A percentile compares a stretch with the other conserved stretches of the same genome.
These are phyloP conservation scores for Neopipo cinnamomea DNA, from an alignment of 2,113 vertebrate species.

Conservation along the genomic window DNA sequence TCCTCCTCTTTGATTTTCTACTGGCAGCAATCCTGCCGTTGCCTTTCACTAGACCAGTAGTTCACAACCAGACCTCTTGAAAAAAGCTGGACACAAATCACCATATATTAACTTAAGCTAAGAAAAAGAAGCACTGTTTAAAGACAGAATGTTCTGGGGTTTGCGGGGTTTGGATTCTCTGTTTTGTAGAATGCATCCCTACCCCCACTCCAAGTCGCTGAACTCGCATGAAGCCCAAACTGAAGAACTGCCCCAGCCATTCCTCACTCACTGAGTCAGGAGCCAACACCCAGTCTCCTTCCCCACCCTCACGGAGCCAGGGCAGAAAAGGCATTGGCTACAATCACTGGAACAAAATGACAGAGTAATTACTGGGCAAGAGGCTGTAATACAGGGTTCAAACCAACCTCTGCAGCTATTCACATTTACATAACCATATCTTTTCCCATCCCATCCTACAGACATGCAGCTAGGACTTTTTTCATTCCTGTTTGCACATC, in stretches of 20 bases:
- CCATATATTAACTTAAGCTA: background rate
- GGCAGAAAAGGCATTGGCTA: background rate
- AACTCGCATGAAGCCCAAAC: background rate
- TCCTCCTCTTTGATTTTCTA: background rate
- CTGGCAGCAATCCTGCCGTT: background rate
- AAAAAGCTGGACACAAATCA: background rate
- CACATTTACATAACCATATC: background rate
- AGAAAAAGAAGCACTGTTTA: background rate
- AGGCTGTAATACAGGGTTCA: background rate
- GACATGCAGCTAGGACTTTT: background rate
- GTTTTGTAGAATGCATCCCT: background rate
- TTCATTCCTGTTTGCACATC: background rate
- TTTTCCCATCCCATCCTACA: background rate
- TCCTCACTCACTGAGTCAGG: background rate
- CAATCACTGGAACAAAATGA: background rate
- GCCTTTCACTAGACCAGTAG: background rate
- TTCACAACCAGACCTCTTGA: background rate
- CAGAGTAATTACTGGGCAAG: background rate
- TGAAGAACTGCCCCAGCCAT: background rate
- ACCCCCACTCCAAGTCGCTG: background rate
- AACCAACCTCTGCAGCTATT: background rate
- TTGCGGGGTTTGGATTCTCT: background rate
- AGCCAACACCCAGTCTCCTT: background rate
- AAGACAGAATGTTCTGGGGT: accelerated
- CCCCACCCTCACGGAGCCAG: background rate